These are phyloP conservation scores for Brenthis ino DNA, from an alignment of 2,888 invertebrate species.

Conservation along the genomic window DNA sequence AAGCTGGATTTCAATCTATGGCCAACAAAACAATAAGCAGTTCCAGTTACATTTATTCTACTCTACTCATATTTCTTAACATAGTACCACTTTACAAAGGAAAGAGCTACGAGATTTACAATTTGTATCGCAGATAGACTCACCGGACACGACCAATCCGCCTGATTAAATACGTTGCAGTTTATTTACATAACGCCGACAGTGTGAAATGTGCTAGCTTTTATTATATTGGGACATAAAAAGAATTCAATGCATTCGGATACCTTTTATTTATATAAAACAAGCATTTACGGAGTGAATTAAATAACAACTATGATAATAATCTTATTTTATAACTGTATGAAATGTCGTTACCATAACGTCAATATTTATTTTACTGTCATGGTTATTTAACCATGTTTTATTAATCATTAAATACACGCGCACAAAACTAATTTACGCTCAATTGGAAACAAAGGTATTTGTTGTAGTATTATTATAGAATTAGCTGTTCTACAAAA, in stretches of 20 bases:
- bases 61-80: not conserved
- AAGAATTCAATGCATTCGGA: not conserved
- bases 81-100: not conserved
- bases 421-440: too few species aligned
- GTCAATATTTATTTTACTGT: too few species aligned
- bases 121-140: conserved; percentile 25
- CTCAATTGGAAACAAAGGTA: too few species aligned
- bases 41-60: not conserved
- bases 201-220: not conserved
- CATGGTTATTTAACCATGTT: too few species aligned
- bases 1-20: too few species aligned
- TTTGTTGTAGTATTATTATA: too few species aligned
- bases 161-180: conserved; percentile 17
- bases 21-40: too few species aligned
- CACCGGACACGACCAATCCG: conserved; percentile 31
- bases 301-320: too few species aligned
- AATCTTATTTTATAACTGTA: too few species aligned
- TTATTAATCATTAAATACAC: too few species aligned
- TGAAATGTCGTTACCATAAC: too few species aligned
- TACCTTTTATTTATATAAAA: not conserved
- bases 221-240: not conserved
- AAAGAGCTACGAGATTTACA: conserved; percentile 1
- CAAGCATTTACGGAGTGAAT: not conserved
- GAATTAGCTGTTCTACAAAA: too few species aligned
- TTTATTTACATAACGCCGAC: conserved; percentile 10